Conservation (phyloP, 2,113 vertebrate genomes). For the Zosterops borbonicus region DNA sequence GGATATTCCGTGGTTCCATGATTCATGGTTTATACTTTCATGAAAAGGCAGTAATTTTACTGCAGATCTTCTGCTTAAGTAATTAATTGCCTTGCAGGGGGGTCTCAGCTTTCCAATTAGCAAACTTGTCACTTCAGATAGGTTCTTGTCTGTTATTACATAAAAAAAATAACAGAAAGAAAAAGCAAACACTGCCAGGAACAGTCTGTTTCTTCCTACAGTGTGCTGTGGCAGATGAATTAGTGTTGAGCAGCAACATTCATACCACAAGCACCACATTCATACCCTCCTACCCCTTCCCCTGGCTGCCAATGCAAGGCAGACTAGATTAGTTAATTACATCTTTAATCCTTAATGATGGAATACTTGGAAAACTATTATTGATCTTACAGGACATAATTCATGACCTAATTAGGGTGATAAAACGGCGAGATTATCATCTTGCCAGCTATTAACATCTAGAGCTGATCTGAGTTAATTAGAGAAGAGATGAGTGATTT, state of each 20-base stretch:
- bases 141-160: background rate
- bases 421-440: constrained; percentile 24
- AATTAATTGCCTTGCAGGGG: background rate
- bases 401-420: constrained; percentile 57
- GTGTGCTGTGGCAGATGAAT: background rate
- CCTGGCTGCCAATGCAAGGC: background rate
- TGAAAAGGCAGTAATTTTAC: background rate
- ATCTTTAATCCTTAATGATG: constrained; percentile 53
- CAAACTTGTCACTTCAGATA: background rate
- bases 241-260: background rate
- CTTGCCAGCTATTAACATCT: constrained; percentile 44
- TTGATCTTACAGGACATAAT: constrained; percentile 58
- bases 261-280: constrained; percentile 1
- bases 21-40: background rate
- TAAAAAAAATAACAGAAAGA: background rate
- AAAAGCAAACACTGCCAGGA: background rate
- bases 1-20: background rate
- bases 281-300: constrained; percentile 31
- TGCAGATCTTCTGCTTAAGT: background rate
- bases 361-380: constrained; percentile 62
- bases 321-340: constrained; percentile 55
- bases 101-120: background rate
- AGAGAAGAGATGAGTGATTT: constrained; percentile 33
- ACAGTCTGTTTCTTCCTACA: background rate
- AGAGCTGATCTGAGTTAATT: constrained; percentile 49